Percentiles rank a stretch among this genome's conserved stretches.
Conservation (phyloP, 1,140 invertebrate genomes). For the Diachasma alloeum region DNA sequence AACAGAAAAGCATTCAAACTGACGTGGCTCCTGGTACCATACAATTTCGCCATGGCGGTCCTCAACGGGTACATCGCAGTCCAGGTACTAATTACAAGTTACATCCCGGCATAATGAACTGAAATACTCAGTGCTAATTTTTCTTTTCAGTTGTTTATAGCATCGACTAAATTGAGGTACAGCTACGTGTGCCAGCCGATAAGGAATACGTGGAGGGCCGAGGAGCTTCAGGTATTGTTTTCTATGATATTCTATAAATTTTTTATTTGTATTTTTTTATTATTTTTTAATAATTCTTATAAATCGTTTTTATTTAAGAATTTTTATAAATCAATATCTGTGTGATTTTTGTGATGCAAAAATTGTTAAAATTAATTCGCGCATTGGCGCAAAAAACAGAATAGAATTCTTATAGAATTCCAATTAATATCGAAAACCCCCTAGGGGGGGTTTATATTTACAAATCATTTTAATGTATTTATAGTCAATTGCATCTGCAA, state of each 20-base stretch:
- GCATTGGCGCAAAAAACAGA: too few relatives aligned
- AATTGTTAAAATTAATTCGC: too few relatives aligned
- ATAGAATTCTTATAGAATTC: too few relatives aligned
- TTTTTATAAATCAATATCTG: too few relatives aligned
- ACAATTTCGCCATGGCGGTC: conserved; percentile 85
- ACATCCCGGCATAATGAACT: neutral
- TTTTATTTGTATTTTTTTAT: neutral
- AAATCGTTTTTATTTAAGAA: too few relatives aligned
- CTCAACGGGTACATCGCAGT: conserved; percentile 88
- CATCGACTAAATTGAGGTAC: conserved; percentile 81
- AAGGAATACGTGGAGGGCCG: conserved; percentile 78
- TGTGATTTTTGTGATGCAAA: too few relatives aligned
- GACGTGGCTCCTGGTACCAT: conserved; percentile 80
- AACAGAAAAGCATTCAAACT: conserved; percentile 82
- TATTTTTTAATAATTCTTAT: neutral
- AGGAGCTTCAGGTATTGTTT: conserved; percentile 83
- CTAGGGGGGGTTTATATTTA: too few relatives aligned
- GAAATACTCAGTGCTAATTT: neutral
- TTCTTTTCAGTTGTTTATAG: conserved; percentile 73
- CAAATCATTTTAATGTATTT: too few relatives aligned
- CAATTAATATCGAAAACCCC: too few relatives aligned
- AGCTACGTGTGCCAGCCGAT: conserved; percentile 92
- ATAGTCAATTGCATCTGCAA: conserved; percentile 19
- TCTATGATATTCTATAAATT: too few relatives aligned
- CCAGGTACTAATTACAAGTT: conserved; percentile 65